phyloP scores from a whole-genome alignment of 2,888 invertebrate species.

The Cremastobaeus sp. region DNA sequence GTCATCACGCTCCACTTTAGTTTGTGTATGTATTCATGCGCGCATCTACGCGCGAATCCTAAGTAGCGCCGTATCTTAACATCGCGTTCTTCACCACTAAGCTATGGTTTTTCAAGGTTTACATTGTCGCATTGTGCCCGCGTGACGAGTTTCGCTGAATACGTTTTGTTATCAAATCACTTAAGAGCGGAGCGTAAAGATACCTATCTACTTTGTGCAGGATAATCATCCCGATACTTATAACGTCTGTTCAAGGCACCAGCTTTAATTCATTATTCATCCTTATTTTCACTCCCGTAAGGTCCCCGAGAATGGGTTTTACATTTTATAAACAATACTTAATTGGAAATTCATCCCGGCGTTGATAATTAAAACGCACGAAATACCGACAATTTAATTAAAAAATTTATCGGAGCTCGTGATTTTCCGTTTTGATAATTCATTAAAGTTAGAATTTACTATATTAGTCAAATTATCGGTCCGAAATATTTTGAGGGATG shows the following conservation, averaged over 20 bases:
- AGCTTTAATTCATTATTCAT: not conserved
- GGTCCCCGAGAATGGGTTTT: too few relatives aligned
- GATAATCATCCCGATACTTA: too few relatives aligned
- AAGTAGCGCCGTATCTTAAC: constrained; percentile 40
- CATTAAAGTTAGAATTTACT: too few relatives aligned
- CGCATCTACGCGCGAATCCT: constrained; percentile 21
- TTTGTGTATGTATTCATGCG: constrained; percentile 18
- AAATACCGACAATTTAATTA: too few relatives aligned
- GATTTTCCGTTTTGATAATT: too few relatives aligned
- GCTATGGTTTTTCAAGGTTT: constrained; percentile 37
- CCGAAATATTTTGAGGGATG: too few relatives aligned
- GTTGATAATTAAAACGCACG: too few relatives aligned
- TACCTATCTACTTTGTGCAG: constrained; percentile 13
- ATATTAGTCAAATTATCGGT: too few relatives aligned
- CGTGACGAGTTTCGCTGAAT: constrained; percentile 17
- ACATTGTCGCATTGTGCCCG: constrained; percentile 18
- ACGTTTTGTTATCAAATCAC: constrained; percentile 29
- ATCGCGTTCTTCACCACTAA: constrained; percentile 28
- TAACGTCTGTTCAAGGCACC: too few relatives aligned
- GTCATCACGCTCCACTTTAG: constrained; percentile 48
- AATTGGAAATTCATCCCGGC: too few relatives aligned
- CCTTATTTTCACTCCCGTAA: not conserved
- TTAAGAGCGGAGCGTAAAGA: constrained; percentile 22
- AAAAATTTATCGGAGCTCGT: too few relatives aligned
- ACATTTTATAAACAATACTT: too few relatives aligned